Base-by-base conservation (phyloP, 2,797 vertebrate species). In the Chiroxiphia lanceolata region DNA sequence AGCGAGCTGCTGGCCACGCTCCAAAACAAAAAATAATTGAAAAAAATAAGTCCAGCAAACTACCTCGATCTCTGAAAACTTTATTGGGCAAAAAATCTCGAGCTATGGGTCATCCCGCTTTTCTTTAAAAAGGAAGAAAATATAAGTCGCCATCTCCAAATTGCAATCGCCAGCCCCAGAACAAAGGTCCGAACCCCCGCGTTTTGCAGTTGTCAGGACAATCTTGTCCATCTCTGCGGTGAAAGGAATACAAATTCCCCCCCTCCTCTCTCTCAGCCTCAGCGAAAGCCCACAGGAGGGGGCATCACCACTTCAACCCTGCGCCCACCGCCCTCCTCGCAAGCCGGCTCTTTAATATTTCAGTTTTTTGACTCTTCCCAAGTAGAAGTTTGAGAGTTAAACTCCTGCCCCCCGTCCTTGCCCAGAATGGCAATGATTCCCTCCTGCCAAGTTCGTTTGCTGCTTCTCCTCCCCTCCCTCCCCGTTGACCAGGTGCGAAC, bases 151-250 rank as follows among this genome's bases (percentile, higher is more conserved):
- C 84, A 53, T 79, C 45, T 83, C 87, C 84, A 70, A 91, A 95
- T 13, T 31, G 56, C 90, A 26, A 12, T 42, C 40, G 25, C 57
- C 70, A 87, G 61, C 29, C 71, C 75, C 68, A 71, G 78, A 87
- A 90, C 75, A 91, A 94, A 91, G 81, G 89, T 95, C 65, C 61
- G n/a, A 92, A 53, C 53, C 82, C 78, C 60, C n/a, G 17, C 51
- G 76, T 83, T 87, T 78, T 72, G 94, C 87, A 85, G 93, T 87
- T 81, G 76, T 81, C 89, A 78, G 93, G 89, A 94, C 84, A 61
- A 89, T 78, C 90, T 79, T 79, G 83, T 44, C 85, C 92, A 47
- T 86, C 86, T 47, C 77, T 33, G 6, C 77, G 59, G 79, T 59
- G 80, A 88, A 83, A 87, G 45, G 82, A 92, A 71, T 12, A 87